Percentiles rank a stretch among this genome's conserved stretches.
phyloP scores from a whole-genome alignment of 2,888 invertebrate species.

The Drosophila anceps region DNA sequence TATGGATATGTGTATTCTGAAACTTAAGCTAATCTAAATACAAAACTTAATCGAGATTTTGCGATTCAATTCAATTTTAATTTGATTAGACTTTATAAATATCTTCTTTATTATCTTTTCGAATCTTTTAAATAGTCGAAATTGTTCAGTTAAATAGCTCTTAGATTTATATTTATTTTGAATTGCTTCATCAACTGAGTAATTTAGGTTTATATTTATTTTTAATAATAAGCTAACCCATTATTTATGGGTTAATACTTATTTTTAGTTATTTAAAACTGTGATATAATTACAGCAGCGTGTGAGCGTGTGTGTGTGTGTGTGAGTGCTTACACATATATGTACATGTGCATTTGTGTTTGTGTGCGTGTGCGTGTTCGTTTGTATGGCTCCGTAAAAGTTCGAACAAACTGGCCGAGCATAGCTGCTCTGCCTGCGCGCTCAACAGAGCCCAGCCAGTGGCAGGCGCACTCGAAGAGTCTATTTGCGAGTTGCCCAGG shows the following conservation, averaged over 20 bases:
- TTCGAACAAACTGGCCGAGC: slow-evolving; percentile 78
- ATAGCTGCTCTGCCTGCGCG: slow-evolving; percentile 60
- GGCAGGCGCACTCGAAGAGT: slow-evolving; percentile 9
- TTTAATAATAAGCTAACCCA: slow-evolving; percentile 4
- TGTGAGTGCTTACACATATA: background rate
- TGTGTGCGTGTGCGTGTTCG: background rate
- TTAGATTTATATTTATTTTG: background rate
- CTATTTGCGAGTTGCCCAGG: slow-evolving; percentile 25
- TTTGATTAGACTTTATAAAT: background rate
- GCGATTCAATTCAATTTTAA: background rate
- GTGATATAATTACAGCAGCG: background rate
- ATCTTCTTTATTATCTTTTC: background rate
- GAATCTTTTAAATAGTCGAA: background rate
- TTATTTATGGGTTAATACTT: slow-evolving; percentile 5
- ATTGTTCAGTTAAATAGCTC: background rate
- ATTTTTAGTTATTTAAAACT: slow-evolving; percentile 7
- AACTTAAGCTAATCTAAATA: background rate
- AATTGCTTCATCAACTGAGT: background rate
- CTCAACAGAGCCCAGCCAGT: slow-evolving; percentile 2
- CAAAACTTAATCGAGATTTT: background rate
- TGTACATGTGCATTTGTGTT: no score
- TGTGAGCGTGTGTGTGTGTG: background rate
- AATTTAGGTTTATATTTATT: slow-evolving; percentile 3
- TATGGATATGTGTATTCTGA: no score
- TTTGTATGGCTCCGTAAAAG: slow-evolving; percentile 52